These are phyloP conservation scores for Tetramorium alpestre DNA, from an alignment of 1,140 invertebrate genomes.

Conservation along the genomic window DNA sequence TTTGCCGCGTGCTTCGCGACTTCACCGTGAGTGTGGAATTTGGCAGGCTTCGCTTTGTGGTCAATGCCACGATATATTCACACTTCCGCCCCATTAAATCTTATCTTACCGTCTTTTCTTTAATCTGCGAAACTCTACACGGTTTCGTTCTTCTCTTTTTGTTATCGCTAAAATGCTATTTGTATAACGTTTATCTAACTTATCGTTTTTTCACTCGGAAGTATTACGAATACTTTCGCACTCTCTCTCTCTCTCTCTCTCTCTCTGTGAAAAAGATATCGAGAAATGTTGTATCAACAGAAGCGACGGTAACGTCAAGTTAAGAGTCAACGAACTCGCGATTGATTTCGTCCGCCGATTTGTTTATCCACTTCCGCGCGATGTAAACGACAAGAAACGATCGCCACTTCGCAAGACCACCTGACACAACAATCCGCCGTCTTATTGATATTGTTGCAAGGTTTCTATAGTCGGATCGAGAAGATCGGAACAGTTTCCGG, in stretches of 20 bases:
- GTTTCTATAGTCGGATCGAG: conserved; percentile 1
- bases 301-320: conserved; percentile 3
- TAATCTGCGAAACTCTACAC: neutral
- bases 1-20: conserved; percentile 32
- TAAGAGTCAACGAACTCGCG: conserved; percentile 34
- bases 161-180: neutral
- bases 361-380: conserved; percentile 31
- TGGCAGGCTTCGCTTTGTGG: conserved; percentile 23
- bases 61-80: conserved; percentile 29
- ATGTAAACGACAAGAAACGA: conserved; percentile 36
- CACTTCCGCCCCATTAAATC: neutral
- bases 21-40: conserved; percentile 24
- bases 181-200: neutral
- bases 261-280: neutral
- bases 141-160: neutral
- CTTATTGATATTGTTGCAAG: conserved; percentile 52
- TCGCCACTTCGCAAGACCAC: conserved; percentile 46
- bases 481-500: conserved; percentile 63
- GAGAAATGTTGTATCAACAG: neutral
- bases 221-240: neutral
- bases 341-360: conserved; percentile 47
- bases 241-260: too few species aligned
- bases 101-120: neutral
- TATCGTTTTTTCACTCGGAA: neutral
- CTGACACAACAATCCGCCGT: conserved; percentile 51